Conservation (phyloP, 2,888 invertebrate species). For the Eudasyphora cyanicolor region DNA sequence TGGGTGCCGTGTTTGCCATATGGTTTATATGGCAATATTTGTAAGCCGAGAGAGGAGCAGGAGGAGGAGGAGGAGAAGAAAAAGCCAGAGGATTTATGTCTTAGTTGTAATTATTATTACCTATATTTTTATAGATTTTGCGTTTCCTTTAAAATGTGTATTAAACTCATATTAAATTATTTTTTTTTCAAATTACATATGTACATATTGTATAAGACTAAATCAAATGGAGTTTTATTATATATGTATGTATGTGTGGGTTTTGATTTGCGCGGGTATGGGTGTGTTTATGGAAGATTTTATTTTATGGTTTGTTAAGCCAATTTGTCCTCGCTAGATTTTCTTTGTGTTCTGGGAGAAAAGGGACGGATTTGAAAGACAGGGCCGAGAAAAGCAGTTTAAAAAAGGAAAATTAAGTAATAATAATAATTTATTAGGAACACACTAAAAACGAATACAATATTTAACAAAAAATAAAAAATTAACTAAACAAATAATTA, state of each 20-base stretch:
- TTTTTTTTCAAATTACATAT: constrained; percentile 15
- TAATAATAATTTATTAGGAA: too few species aligned
- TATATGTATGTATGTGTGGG: too few species aligned
- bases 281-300: not conserved
- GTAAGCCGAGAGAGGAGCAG: too few species aligned
- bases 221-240: not conserved
- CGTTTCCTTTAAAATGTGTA: not conserved
- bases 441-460: too few species aligned
- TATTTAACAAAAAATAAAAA: too few species aligned
- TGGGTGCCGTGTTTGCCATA: constrained; percentile 72
- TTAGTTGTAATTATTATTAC: constrained; percentile 7
- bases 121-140: not conserved
- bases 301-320: constrained; percentile 53
- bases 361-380: not conserved
- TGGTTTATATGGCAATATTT: constrained; percentile 77
- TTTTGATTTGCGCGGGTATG: not conserved
- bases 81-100: too few species aligned
- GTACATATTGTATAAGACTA: constrained; percentile 18
- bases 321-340: constrained; percentile 11
- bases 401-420: too few species aligned
- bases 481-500: too few species aligned
- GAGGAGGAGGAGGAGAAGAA: too few species aligned
- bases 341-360: not conserved
- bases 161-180: constrained; percentile 51
- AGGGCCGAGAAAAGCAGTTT: not conserved